Evolutionary conservation across 2,888 invertebrate species (phyloP).

Genomic region (Netelia inedita): DNA sequence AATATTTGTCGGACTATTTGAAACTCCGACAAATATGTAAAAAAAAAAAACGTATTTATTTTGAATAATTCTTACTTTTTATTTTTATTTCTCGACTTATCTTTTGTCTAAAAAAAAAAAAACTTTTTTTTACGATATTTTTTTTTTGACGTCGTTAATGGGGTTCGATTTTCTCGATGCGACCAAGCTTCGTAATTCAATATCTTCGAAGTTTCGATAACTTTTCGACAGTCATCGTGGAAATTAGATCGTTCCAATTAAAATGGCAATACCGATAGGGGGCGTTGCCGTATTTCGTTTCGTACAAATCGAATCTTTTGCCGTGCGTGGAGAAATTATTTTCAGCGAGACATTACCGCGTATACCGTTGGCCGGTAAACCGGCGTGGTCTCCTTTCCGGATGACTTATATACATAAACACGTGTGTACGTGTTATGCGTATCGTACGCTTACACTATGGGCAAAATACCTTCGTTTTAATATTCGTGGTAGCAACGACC

Average conservation of each 20-base stretch:
- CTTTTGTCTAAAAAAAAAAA: too few species aligned
- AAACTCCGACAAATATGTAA: too few species aligned
- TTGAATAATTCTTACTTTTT: too few species aligned
- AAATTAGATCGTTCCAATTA: background rate
- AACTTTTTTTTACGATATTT: too few species aligned
- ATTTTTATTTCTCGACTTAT: too few species aligned
- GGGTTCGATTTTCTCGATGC: too few species aligned
- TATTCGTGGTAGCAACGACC: slow-evolving; percentile 72
- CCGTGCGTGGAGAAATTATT: slow-evolving; percentile 51
- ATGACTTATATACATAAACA: slow-evolving; percentile 34
- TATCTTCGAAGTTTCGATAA: too few species aligned
- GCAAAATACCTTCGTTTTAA: slow-evolving; percentile 32
- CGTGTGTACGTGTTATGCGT: background rate
- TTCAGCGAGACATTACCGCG: slow-evolving; percentile 6
- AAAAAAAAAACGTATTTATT: too few species aligned
- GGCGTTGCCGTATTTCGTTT: background rate
- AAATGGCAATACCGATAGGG: background rate
- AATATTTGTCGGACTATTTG: too few species aligned
- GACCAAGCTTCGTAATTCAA: too few species aligned
- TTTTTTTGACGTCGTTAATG: too few species aligned
- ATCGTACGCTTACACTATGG: background rate
- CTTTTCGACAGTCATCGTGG: background rate
- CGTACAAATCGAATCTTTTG: slow-evolving; percentile 12
- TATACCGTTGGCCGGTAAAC: slow-evolving; percentile 20
- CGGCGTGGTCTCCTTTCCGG: slow-evolving; percentile 63